Percentiles rank a stretch among this genome's conserved stretches.
phyloP scores from a whole-genome alignment of 2,797 vertebrate species.

The Liasis olivaceus region DNA sequence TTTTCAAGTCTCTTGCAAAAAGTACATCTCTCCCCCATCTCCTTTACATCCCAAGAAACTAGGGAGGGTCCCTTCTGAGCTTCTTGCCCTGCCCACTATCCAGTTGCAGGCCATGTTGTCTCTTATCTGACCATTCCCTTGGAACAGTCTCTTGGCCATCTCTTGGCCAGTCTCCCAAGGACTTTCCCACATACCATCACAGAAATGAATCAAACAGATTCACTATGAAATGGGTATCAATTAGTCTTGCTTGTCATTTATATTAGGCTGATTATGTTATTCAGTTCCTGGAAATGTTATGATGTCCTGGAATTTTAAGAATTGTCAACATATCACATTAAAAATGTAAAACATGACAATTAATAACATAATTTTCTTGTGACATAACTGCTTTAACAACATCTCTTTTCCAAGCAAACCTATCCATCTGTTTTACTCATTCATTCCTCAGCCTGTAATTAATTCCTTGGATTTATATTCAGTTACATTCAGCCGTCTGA shows the following conservation, averaged over 20 bases:
- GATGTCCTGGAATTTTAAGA: conserved; percentile 16
- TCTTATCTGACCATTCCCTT: too few relatives aligned
- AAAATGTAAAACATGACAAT: conserved; percentile 4
- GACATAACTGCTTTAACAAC: background rate
- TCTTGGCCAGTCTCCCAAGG: too few relatives aligned
- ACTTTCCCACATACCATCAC: too few relatives aligned
- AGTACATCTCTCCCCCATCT: too few relatives aligned
- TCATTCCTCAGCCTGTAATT: background rate
- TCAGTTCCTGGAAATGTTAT: background rate
- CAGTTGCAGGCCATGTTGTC: too few relatives aligned
- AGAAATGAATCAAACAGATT: background rate
- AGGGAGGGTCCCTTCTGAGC: too few relatives aligned
- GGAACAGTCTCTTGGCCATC: too few relatives aligned
- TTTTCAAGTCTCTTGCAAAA: too few relatives aligned
- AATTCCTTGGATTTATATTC: background rate
- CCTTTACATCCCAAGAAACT: too few relatives aligned
- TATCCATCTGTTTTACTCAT: background rate
- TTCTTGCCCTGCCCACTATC: too few relatives aligned
- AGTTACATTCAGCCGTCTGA: background rate
- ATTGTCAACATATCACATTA: conserved; percentile 15
- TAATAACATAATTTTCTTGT: background rate
- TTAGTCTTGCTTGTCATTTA: conserved; percentile 7
- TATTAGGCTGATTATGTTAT: background rate
- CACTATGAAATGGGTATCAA: accelerated
- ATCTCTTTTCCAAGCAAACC: background rate